phyloP scores from a whole-genome alignment of 92 coral and sea anemone species.

The Porites cylindrica region DNA sequence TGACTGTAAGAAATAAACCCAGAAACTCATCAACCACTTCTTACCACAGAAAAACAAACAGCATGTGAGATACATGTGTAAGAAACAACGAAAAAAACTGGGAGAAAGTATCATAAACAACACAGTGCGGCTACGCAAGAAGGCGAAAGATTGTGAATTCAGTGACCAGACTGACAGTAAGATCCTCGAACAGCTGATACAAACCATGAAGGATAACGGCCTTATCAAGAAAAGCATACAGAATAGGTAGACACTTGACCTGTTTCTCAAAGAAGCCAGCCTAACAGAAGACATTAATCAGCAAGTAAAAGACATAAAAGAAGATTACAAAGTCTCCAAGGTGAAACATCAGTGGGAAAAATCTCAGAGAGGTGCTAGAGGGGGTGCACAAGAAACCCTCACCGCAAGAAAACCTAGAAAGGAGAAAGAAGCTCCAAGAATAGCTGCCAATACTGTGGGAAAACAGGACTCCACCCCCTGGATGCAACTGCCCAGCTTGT shows the following conservation, averaged over 20 bases:
- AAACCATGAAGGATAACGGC: constrained; percentile 58
- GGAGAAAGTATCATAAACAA: constrained; percentile 56
- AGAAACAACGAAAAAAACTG: constrained; percentile 39
- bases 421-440: constrained; percentile 10
- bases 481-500: constrained; percentile 64
- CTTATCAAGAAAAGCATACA: constrained; percentile 49
- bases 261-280: constrained; percentile 64
- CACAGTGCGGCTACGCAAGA: constrained; percentile 64
- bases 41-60: constrained; percentile 70
- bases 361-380: not conserved
- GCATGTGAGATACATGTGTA: constrained; percentile 67
- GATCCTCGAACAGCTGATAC: constrained; percentile 69
- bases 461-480: constrained; percentile 38
- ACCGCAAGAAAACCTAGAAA: not conserved
- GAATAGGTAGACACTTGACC: constrained; percentile 63
- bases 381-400: not conserved
- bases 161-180: constrained; percentile 53
- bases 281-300: constrained; percentile 57
- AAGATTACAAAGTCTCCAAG: constrained; percentile 37
- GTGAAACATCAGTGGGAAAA: not conserved
- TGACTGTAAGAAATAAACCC: constrained; percentile 38
- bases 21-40: constrained; percentile 49
- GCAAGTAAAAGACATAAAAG: constrained; percentile 78
- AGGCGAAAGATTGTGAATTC: constrained; percentile 71
- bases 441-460: constrained; percentile 57